phyloP scores from a whole-genome alignment of 2,113 vertebrate species.

The Macrotis lagotis region DNA sequence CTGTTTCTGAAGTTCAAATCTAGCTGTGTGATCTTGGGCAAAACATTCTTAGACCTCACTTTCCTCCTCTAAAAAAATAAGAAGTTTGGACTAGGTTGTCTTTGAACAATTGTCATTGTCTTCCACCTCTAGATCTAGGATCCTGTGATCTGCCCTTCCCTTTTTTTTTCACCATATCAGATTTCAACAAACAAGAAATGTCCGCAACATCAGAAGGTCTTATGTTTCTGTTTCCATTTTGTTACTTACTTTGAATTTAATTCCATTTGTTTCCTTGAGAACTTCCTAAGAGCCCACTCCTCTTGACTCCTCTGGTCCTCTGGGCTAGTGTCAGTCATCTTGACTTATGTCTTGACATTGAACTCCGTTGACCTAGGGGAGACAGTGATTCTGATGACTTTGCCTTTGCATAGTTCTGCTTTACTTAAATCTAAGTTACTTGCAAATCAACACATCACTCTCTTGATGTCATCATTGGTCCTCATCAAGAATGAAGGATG shows the following conservation, averaged over 20 bases:
- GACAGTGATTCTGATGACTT: no score
- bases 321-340: no score
- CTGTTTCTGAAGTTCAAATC: not conserved
- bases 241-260: not conserved
- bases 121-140: not conserved
- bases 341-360: no score
- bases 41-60: not conserved
- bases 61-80: not conserved
- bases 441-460: no score
- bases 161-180: not conserved
- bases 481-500: no score
- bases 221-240: not conserved
- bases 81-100: not conserved
- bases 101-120: not conserved
- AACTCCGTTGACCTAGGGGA: no score
- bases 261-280: not conserved
- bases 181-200: not conserved
- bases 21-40: no score
- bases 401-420: no score
- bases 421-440: no score
- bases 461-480: no score
- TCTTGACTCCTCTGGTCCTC: not conserved
- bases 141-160: not conserved
- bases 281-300: not conserved
- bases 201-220: not conserved